Conservation (phyloP, 1,140 invertebrate species). For the Leptoteleia sp. region DNA sequence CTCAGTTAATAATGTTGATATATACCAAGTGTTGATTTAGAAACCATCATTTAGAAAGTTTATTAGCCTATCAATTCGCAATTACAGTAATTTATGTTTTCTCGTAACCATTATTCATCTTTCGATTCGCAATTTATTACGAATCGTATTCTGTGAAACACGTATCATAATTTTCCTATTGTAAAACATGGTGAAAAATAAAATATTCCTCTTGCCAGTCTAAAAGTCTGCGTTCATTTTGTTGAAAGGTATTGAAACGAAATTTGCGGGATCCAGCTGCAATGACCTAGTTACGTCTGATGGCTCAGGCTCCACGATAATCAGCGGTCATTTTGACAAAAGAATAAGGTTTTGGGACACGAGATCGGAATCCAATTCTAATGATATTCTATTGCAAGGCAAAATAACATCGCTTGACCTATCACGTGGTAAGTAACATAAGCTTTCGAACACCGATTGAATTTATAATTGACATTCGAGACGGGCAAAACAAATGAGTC, state of each 20-base stretch:
- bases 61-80: conserved; percentile 22
- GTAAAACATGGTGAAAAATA: conserved; percentile 17
- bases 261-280: conserved; percentile 98
- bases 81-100: conserved; percentile 33
- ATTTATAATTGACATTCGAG: conserved; percentile 34
- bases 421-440: conserved; percentile 87
- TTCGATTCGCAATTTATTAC: conserved; percentile 6
- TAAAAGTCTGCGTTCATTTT: conserved; percentile 46
- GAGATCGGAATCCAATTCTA: conserved; percentile 88
- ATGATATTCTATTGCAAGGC: conserved; percentile 93
- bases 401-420: conserved; percentile 97
- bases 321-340: conserved; percentile 99
- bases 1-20: conserved; percentile 23
- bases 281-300: conserved; percentile 96
- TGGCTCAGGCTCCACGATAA: conserved; percentile 93
- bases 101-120: conserved; percentile 7
- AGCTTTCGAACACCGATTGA: conserved; percentile 24
- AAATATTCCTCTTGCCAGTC: conserved; percentile 15
- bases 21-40: conserved; percentile 10
- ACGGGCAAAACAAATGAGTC: conserved; percentile 23
- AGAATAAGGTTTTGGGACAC: conserved; percentile 98
- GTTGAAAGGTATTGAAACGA: conserved; percentile 92
- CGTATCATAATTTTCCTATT: too few relatives aligned
- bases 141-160: conserved; percentile 7
- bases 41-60: conserved; percentile 26